phyloP scores from a whole-genome alignment of 2,888 invertebrate genomes.

The Hofmannophila pseudospretella region DNA sequence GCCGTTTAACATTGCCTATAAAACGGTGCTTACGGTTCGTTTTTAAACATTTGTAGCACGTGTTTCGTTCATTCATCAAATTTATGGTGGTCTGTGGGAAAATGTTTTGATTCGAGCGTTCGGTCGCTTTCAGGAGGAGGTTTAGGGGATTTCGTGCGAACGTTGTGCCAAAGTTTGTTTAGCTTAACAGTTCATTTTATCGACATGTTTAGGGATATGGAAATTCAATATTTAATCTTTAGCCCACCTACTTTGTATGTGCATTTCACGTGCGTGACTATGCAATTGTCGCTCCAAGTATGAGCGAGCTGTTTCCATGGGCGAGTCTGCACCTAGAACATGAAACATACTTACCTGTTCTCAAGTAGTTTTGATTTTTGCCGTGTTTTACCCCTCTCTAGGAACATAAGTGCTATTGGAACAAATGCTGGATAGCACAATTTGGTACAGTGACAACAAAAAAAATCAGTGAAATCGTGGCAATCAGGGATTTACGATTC shows the following conservation, averaged over 20 bases:
- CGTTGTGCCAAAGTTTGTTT: slow-evolving; percentile 26
- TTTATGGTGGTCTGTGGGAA: slow-evolving; percentile 74
- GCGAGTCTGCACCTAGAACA: too few relatives aligned
- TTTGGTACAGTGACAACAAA: not conserved
- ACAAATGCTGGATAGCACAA: not conserved
- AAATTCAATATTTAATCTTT: not conserved
- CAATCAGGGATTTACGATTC: slow-evolving; percentile 37
- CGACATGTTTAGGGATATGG: slow-evolving; percentile 7
- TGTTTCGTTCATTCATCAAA: slow-evolving; percentile 77
- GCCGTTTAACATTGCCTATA: slow-evolving; percentile 76
- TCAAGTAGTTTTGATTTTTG: too few relatives aligned
- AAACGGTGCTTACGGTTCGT: slow-evolving; percentile 72
- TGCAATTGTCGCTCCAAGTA: too few relatives aligned
- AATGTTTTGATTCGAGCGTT: slow-evolving; percentile 62
- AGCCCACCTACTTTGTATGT: too few relatives aligned
- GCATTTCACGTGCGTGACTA: too few relatives aligned
- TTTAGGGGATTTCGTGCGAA: slow-evolving; percentile 25
- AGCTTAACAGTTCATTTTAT: slow-evolving; percentile 26
- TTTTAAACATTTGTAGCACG: slow-evolving; percentile 77
- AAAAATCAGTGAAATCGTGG: slow-evolving; percentile 30
- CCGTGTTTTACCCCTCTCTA: too few relatives aligned
- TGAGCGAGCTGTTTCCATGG: too few relatives aligned
- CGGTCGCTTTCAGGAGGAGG: slow-evolving; percentile 31
- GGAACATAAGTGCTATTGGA: not conserved
- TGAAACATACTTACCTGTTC: too few relatives aligned